Evolutionary conservation across 2,113 vertebrate species (phyloP), one percentile per base, ranked within the genome.

Genomic region (Erpornis zantholeuca): DNA sequence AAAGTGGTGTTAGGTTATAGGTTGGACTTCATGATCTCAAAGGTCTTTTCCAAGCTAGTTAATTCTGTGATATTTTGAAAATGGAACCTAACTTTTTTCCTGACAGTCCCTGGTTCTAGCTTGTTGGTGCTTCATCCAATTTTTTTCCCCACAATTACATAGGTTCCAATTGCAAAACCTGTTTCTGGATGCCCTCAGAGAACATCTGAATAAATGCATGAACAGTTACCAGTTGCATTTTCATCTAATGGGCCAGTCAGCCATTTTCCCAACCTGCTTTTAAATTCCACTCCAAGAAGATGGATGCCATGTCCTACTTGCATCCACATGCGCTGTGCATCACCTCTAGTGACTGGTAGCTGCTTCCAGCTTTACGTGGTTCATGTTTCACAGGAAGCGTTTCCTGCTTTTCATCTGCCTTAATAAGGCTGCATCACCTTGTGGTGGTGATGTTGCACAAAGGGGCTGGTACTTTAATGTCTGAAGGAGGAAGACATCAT

Each of bases 251-350:
- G 33, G 24, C 2, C 2, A 21, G 22, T 28, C 63, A 69, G 54
- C 15, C 25, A 3, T 80, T 72, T 69, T 36, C 68, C 38, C 69
- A n/a, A 1, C 25, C 33, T 28, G 52, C 47, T 44, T 45, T 54
- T 38, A 12, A 31, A 23, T 35, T 56, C n/a, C 53, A 5, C 28
- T 42, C 25, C 0, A 3, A 15, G 38, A 23, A 53, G 47, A 33
- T 0, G 4, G 25, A 16, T 17, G 64, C 27, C 0, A 0, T 19
- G 31, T 45, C 60, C 42, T 33, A 2, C 38, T 57, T 63, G 3
- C 10, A 10, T 7, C 29, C 19, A 3, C 1, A 0, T 4, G 11
- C 1, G 0, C 33, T 15, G 12, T 11, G 24, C 27, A 1, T 64
- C 9, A 1, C 31, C 10, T 31, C 47, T 11, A 17, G 21, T 11